A percentile compares a stretch with the other conserved stretches of the same genome.
Conservation (phyloP, 2,113 vertebrate species). For the Eublepharis macularius region DNA sequence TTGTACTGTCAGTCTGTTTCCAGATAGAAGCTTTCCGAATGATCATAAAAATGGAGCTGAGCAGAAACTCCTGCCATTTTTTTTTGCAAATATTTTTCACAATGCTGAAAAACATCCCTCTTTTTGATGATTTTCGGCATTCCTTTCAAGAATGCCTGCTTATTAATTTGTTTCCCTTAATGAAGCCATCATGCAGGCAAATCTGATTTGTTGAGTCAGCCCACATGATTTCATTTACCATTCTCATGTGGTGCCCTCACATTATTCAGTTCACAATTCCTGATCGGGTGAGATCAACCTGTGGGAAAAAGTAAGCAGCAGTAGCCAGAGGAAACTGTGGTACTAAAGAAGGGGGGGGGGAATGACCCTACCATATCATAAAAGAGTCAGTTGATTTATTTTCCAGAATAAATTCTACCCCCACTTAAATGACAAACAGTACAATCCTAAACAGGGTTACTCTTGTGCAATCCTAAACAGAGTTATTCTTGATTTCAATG, state of each 20-base stretch:
- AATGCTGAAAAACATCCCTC: neutral
- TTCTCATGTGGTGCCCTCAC: neutral
- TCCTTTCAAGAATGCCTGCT: neutral
- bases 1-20: too few species aligned
- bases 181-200: neutral
- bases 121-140: neutral
- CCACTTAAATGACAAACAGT: neutral
- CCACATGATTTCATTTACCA: neutral
- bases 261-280: neutral
- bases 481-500: too few species aligned
- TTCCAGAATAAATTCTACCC: neutral
- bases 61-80: neutral
- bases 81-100: neutral
- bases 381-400: neutral
- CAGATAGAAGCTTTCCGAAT: neutral
- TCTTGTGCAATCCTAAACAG: too few species aligned
- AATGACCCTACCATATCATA: neutral
- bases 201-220: neutral
- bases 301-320: neutral
- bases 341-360: neutral
- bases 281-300: neutral
- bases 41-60: neutral
- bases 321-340: neutral
- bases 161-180: neutral
- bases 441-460: too few species aligned